Percentiles rank a stretch among this genome's conserved stretches.
phyloP scores from a whole-genome alignment of 2,113 vertebrate genomes.

The Eira barbara region DNA sequence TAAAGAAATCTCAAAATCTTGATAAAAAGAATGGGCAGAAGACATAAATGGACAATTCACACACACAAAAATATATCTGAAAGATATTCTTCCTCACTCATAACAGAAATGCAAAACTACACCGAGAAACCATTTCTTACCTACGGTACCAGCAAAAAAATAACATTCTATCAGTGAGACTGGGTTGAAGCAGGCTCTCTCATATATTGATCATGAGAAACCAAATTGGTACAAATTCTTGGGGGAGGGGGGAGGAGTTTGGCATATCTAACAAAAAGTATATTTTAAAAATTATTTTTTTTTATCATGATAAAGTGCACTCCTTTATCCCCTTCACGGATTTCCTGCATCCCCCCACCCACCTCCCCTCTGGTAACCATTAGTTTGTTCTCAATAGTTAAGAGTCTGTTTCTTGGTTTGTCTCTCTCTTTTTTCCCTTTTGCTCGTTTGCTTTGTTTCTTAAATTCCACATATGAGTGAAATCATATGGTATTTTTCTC shows the following conservation, averaged over 20 bases:
- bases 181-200: background rate
- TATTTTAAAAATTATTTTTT: background rate
- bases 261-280: background rate
- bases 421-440: background rate
- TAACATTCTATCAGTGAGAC: background rate
- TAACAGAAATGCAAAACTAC: background rate
- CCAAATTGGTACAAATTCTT: background rate
- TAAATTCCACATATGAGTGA: background rate
- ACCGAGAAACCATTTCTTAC: background rate
- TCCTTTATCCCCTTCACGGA: background rate
- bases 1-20: background rate
- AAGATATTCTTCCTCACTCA: background rate
- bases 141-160: background rate
- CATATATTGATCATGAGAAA: background rate
- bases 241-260: background rate
- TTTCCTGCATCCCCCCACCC: background rate
- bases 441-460: background rate
- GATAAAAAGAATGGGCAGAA: background rate
- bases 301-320: background rate
- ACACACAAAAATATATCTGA: background rate
- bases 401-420: background rate
- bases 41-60: background rate
- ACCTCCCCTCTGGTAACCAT: background rate
- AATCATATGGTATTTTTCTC: background rate
- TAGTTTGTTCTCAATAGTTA: background rate